Evolutionary conservation across 2,888 invertebrate genomes (phyloP).

Genomic region (Lithophane leautieri): DNA sequence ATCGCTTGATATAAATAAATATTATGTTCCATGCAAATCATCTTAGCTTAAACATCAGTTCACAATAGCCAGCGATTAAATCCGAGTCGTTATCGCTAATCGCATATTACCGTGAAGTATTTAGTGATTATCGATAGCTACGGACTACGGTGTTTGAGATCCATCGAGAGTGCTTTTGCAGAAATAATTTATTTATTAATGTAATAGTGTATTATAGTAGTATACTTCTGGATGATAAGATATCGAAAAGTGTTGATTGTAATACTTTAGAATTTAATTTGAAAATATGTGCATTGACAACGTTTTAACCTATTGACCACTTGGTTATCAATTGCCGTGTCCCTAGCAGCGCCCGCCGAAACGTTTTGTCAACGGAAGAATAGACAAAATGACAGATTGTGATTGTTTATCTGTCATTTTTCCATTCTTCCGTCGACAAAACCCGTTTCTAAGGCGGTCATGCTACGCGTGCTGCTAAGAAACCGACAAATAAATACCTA

Average conservation of each 20-base stretch:
- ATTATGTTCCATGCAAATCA: not conserved
- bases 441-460: too few species aligned
- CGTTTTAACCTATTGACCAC: too few species aligned
- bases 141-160: conserved; percentile 15
- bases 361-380: too few species aligned
- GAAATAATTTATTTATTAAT: not conserved
- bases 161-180: not conserved
- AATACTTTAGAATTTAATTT: not conserved
- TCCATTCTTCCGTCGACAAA: too few species aligned
- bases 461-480: too few species aligned
- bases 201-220: not conserved
- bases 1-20: not conserved
- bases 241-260: not conserved
- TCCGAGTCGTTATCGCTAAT: conserved; percentile 31
- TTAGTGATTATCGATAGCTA: conserved; percentile 38
- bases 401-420: too few species aligned
- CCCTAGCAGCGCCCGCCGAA: too few species aligned
- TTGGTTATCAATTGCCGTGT: too few species aligned
- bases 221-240: not conserved
- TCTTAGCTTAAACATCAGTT: not conserved
- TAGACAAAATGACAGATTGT: too few species aligned
- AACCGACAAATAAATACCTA: too few species aligned
- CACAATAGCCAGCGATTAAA: conserved; percentile 6
- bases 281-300: too few species aligned
- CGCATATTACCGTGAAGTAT: conserved; percentile 51